Conservation (phyloP, 1,140 invertebrate species). For the Fopius arisanus region DNA sequence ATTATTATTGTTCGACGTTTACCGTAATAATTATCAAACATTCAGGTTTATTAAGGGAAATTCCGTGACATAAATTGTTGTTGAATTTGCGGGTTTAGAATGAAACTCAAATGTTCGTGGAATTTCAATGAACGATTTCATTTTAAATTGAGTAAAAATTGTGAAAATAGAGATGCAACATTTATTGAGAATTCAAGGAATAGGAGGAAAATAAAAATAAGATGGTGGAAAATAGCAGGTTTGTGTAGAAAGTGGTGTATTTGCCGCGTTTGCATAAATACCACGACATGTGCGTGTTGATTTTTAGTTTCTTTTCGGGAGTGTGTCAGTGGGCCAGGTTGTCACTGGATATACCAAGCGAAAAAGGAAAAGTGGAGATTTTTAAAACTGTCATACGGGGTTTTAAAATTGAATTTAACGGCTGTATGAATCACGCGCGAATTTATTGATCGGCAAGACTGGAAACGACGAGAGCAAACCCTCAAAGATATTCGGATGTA, state of each 20-base stretch:
- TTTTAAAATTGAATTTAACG: background rate
- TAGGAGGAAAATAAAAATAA: background rate
- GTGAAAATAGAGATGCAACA: no score
- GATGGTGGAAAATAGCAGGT: background rate
- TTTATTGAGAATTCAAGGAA: background rate
- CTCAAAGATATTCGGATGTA: no score
- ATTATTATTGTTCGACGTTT: no score
- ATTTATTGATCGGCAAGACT: no score
- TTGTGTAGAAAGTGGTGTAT: background rate
- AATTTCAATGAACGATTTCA: no score
- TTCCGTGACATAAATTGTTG: no score
- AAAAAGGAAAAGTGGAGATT: background rate
- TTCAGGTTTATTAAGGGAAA: no score
- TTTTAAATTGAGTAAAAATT: no score
- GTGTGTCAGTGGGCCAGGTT: slow-evolving; percentile 9
- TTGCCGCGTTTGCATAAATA: background rate
- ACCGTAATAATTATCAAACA: no score
- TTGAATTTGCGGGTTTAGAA: no score
- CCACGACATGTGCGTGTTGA: background rate
- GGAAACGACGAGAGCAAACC: no score
- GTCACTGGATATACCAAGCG: background rate
- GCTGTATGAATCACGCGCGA: background rate
- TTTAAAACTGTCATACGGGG: background rate
- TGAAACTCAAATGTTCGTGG: no score
- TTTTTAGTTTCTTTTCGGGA: slow-evolving; percentile 6